These are phyloP conservation scores for Masticophis lateralis DNA, from an alignment of 2,797 vertebrate genomes.

Conservation along the genomic window DNA sequence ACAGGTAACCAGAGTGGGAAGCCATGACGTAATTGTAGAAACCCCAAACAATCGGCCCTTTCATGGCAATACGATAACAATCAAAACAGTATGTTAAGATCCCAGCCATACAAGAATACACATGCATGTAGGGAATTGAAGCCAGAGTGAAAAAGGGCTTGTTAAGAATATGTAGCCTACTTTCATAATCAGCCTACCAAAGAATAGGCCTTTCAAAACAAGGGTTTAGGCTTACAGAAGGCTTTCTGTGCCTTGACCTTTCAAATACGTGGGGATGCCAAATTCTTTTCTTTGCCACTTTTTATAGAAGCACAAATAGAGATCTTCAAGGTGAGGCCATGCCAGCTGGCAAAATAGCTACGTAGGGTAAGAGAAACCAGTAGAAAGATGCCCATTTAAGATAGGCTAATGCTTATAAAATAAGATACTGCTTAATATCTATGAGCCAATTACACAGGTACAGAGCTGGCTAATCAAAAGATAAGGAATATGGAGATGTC, in stretches of 20 bases:
- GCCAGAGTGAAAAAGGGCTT: conserved; percentile 60
- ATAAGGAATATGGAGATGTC: rapidly evolving
- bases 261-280: conserved; percentile 57
- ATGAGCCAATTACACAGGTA: background rate
- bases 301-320: conserved; percentile 11
- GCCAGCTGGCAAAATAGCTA: conserved; percentile 35
- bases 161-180: conserved; percentile 62
- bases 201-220: conserved; percentile 66
- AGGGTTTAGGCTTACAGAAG: conserved; percentile 47
- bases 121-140: conserved; percentile 60
- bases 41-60: conserved; percentile 70
- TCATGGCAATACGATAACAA: conserved; percentile 72
- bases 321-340: conserved; percentile 49
- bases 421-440: background rate
- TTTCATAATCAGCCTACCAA: conserved; percentile 53
- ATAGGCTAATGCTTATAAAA: background rate
- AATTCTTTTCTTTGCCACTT: conserved; percentile 5
- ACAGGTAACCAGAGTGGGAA: conserved; percentile 63
- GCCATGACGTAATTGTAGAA: conserved; percentile 61
- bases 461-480: background rate
- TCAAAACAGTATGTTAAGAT: conserved; percentile 68
- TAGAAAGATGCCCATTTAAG: background rate
- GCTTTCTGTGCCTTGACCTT: conserved; percentile 59
- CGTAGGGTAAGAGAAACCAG: conserved; percentile 13
- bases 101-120: conserved; percentile 72